Conservation (phyloP, 2,888 invertebrate species). For the Troides aeacus region DNA sequence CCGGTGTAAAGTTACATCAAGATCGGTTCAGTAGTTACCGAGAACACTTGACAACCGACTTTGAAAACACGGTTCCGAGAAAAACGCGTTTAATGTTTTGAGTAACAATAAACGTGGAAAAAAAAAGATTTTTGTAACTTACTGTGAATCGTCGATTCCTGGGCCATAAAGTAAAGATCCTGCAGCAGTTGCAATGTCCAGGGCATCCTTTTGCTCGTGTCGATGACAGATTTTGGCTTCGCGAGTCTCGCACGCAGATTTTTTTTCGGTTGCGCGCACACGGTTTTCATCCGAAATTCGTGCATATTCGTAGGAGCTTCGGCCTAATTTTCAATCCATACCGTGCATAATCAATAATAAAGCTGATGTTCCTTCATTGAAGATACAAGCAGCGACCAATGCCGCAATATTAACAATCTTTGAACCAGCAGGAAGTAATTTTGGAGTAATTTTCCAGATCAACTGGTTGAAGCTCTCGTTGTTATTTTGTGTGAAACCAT, state of each 20-base stretch:
- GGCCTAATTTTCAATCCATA: no score
- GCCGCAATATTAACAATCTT: background rate
- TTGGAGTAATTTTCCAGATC: background rate
- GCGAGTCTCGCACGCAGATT: conserved; percentile 13
- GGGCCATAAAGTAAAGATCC: conserved; percentile 5
- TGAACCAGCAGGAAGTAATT: background rate
- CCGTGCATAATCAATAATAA: background rate
- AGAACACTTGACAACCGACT: background rate
- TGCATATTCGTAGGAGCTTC: no score
- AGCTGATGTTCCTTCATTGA: background rate
- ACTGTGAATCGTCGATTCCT: conserved; percentile 15
- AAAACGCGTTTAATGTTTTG: conserved; percentile 11
- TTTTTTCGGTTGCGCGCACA: background rate
- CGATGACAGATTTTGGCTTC: conserved; percentile 20
- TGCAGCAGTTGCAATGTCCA: conserved; percentile 6
- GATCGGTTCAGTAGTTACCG: background rate
- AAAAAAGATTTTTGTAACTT: conserved; percentile 11
- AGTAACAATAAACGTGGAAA: conserved; percentile 20
- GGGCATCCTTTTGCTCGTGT: conserved; percentile 16
- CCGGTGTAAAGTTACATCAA: background rate
- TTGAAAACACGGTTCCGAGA: background rate
- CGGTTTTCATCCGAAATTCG: no score
- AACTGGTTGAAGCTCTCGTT: background rate
- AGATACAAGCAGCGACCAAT: background rate
- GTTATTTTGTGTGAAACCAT: background rate